A percentile compares a stretch with the other conserved stretches of the same genome.
Conservation (phyloP, 1,140 invertebrate species). For the Lepidurus packardi region DNA sequence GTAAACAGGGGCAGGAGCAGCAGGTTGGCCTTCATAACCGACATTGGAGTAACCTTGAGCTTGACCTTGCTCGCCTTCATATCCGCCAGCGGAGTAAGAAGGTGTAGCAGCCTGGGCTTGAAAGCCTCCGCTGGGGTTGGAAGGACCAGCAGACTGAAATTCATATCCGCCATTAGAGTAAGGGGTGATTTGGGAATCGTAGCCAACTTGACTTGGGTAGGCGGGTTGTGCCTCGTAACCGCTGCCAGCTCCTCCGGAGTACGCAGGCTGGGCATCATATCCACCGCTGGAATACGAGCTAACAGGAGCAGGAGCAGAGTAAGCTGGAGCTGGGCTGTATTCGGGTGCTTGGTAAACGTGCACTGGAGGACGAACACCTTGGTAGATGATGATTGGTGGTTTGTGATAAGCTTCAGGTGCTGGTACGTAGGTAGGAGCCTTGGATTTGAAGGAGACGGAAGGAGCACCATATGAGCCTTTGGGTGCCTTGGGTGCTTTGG, state of each 20-base stretch:
- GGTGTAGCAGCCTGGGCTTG: not conserved
- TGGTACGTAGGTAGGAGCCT: conserved; percentile 40
- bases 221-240: conserved; percentile 21
- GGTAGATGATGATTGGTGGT: conserved; percentile 48
- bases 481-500: conserved; percentile 28
- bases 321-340: conserved; percentile 27
- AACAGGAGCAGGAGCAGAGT: conserved; percentile 24
- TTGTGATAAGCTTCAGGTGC: conserved; percentile 44
- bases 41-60: not conserved
- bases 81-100: conserved; percentile 23
- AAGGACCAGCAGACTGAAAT: not conserved
- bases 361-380: conserved; percentile 45
- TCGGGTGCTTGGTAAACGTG: conserved; percentile 42
- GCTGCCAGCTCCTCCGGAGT: not conserved
- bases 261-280: conserved; percentile 10
- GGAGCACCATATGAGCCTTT: conserved; percentile 28
- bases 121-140: conserved; percentile 8
- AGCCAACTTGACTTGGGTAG: not conserved
- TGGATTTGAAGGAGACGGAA: conserved; percentile 22
- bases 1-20: not conserved
- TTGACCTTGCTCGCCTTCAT: not conserved
- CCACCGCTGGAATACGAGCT: not conserved
- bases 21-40: not conserved
- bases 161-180: not conserved
- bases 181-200: not conserved